Conservation (phyloP, 30 jellyfish, hydroid and myxozoan species). For the Phacellophora camtschatica region DNA sequence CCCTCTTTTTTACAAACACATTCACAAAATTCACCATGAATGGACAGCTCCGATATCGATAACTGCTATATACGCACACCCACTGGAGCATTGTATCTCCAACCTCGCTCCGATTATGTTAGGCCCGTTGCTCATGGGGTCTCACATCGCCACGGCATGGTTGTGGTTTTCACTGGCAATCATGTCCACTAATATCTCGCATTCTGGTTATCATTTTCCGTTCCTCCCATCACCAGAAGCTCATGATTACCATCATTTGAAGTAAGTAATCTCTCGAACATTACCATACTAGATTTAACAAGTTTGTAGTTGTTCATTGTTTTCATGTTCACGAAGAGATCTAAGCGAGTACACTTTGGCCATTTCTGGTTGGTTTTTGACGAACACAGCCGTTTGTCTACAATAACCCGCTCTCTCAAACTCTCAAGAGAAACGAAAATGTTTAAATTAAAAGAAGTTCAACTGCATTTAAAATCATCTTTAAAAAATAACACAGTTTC, state of each 20-base stretch:
- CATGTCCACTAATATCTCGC: slow-evolving; percentile 81
- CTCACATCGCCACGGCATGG: slow-evolving; percentile 85
- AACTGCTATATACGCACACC: slow-evolving; percentile 79
- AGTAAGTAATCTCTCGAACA: slow-evolving; percentile 23
- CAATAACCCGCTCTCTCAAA: too few species aligned
- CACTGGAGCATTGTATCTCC: slow-evolving; percentile 78
- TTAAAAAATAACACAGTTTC: too few species aligned
- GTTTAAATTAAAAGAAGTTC: too few species aligned
- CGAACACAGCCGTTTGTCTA: too few species aligned
- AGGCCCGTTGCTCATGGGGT: slow-evolving; percentile 90
- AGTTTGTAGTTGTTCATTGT: background rate
- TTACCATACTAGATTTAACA: background rate
- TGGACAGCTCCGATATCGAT: slow-evolving; percentile 92
- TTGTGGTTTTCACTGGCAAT: slow-evolving; percentile 69
- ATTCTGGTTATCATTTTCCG: slow-evolving; percentile 91
- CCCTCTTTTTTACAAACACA: slow-evolving; percentile 83
- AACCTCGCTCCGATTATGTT: slow-evolving; percentile 62
- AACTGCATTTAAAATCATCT: too few species aligned
- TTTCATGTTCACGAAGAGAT: too few species aligned
- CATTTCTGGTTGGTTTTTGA: too few species aligned
- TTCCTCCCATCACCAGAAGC: slow-evolving; percentile 98
- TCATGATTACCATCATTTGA: slow-evolving; percentile 90
- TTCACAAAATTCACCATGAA: slow-evolving; percentile 91
- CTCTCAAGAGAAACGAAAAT: too few species aligned
- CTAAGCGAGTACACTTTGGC: too few species aligned